These are phyloP conservation scores for Muscidifurax raptorellus DNA, from an alignment of 1,140 invertebrate species.

Conservation along the genomic window DNA sequence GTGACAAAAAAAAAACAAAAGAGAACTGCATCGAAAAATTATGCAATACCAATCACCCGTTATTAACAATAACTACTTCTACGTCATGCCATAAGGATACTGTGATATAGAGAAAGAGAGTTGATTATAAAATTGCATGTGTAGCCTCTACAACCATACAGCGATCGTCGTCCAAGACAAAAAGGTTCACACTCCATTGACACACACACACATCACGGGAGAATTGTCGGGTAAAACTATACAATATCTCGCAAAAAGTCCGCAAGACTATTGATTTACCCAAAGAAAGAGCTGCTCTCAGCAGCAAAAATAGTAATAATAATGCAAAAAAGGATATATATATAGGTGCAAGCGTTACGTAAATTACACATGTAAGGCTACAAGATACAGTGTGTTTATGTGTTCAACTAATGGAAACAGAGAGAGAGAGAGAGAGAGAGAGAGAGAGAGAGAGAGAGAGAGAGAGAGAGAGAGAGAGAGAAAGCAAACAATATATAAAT, in stretches of 20 bases:
- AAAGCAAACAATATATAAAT: neutral
- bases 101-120: no score
- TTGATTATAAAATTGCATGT: no score
- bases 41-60: neutral
- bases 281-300: neutral
- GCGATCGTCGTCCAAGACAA: neutral
- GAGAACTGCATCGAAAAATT: neutral
- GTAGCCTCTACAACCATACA: no score
- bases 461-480: no score
- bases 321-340: neutral
- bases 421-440: no score
- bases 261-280: neutral
- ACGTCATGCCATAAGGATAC: neutral
- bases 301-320: neutral
- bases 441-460: no score
- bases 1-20: neutral
- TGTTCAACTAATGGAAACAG: neutral
- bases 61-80: neutral
- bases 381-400: neutral
- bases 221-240: neutral
- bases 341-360: neutral
- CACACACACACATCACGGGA: no score
- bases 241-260: neutral
- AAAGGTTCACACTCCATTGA: neutral
- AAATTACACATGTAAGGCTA: neutral